phyloP scores from a whole-genome alignment of 2,888 invertebrate genomes.

The Heliconius erato region DNA sequence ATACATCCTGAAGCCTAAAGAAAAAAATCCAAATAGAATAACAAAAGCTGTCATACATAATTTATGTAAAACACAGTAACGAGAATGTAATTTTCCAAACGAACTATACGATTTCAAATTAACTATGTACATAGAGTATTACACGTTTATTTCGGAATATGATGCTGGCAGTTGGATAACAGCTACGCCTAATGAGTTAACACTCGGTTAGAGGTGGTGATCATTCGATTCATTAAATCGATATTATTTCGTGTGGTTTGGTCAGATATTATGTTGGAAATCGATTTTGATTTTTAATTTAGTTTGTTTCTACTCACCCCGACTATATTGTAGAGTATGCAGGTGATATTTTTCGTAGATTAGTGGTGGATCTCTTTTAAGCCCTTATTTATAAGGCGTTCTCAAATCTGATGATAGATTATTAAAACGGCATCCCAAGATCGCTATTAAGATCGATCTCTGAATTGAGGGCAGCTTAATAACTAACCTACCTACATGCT shows the following conservation, averaged over 20 bases:
- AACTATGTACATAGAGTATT: background rate
- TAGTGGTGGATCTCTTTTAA: too few species aligned
- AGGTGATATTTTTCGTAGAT: too few species aligned
- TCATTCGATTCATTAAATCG: conserved; percentile 6
- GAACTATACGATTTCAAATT: conserved; percentile 1
- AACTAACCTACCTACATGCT: too few species aligned
- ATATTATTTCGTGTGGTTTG: background rate
- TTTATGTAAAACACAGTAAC: background rate
- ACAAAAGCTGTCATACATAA: background rate
- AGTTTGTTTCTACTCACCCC: too few species aligned
- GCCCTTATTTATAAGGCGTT: too few species aligned
- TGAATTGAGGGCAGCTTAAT: too few species aligned
- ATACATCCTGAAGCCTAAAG: background rate
- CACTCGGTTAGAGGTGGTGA: background rate
- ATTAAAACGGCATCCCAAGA: too few species aligned
- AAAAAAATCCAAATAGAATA: background rate
- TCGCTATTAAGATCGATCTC: too few species aligned
- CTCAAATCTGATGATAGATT: too few species aligned
- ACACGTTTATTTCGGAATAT: conserved; percentile 9
- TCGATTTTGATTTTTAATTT: too few species aligned
- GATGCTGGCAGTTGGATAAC: conserved; percentile 4
- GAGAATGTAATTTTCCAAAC: conserved; percentile 10
- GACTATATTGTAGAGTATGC: too few species aligned
- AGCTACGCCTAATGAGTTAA: conserved; percentile 6
- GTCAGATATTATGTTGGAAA: background rate